Evolutionary conservation across 2,113 vertebrate species (phyloP), one percentile per base, ranked within the genome.

Genomic region (Rhinoptilus africanus): DNA sequence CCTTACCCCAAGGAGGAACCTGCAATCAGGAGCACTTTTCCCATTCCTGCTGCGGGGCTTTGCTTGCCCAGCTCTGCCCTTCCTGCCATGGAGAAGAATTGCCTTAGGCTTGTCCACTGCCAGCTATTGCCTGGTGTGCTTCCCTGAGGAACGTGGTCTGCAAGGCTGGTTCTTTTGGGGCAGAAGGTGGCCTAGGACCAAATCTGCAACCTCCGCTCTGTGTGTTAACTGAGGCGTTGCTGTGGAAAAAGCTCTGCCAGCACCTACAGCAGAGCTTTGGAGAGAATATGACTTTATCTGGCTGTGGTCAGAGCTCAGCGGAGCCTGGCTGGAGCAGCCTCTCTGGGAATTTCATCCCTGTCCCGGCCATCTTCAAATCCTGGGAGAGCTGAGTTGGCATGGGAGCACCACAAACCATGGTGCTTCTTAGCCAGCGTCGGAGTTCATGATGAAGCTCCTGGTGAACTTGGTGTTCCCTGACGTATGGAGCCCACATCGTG

Each of bases 341-440:
- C 28, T 73, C 51, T 0, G 11, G 59, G 30, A 88, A 67, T 51
- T 79, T 45, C 82, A 75, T 41, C 41, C 51, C 37, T n/a, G 23
- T 66, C 69, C 34, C 76, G 62, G 54, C 16, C 63, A 39, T 4
- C 50, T 39, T 87, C 20, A 27, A 6, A 56, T 43, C 59, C 54
- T 1, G 1, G 48, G 21, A 54, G 39, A 77, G 45, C 39, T 11
- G 27, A 57, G 12, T 50, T 63, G 51, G 74, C 56, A 85, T 41
- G 0, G 0, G 57, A 51, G 45, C 3, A 2, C 20, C 27, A 21
- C 32, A 53, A 71, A 43, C 23, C 2, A 12, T 0, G 0, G 39
- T 20, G n/a, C 37, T 53, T 14, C 56, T 41, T 14, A 24, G 54
- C 45, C 30, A 79, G 18, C 48, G 2, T 27, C 1, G 3, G 67